phyloP scores from a whole-genome alignment of 2,113 vertebrate genomes.

The Andinoacara biseriatus region DNA sequence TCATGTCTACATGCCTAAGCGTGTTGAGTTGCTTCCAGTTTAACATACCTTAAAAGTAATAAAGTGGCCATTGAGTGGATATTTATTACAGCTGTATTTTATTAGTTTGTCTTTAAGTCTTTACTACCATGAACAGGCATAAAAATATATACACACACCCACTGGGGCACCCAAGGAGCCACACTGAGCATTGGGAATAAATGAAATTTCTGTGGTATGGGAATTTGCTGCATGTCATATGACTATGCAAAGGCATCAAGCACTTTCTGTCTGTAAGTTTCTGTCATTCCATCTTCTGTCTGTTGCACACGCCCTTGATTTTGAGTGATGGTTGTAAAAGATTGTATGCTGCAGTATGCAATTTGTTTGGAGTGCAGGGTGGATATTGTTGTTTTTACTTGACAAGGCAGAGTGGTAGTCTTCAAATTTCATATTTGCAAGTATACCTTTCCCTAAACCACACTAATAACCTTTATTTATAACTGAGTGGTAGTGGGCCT shows the following conservation, averaged over 20 bases:
- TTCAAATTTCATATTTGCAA: conserved; percentile 32
- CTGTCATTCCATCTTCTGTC: neutral
- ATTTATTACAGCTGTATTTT: neutral
- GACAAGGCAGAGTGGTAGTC: neutral
- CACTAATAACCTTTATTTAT: conserved; percentile 30
- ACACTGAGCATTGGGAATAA: neutral
- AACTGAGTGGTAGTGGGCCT: neutral
- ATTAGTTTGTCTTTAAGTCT: neutral
- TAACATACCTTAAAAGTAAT: no score
- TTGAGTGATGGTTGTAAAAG: conserved; percentile 1
- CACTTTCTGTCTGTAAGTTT: neutral
- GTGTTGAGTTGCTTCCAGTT: no score
- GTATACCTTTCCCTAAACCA: conserved; percentile 1
- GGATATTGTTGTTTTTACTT: conserved; percentile 27
- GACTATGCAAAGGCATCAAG: neutral
- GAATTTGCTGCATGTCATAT: neutral
- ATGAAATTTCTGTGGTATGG: neutral
- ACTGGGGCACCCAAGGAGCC: neutral
- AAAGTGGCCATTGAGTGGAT: neutral
- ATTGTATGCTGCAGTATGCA: neutral
- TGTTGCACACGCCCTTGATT: neutral
- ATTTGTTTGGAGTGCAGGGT: conserved; percentile 22
- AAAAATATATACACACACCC: neutral
- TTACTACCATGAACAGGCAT: neutral
- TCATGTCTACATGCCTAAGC: no score